A percentile compares a stretch with the other conserved stretches of the same genome.
Conservation (phyloP, 2,797 vertebrate species). For the Sandelia bainsii region DNA sequence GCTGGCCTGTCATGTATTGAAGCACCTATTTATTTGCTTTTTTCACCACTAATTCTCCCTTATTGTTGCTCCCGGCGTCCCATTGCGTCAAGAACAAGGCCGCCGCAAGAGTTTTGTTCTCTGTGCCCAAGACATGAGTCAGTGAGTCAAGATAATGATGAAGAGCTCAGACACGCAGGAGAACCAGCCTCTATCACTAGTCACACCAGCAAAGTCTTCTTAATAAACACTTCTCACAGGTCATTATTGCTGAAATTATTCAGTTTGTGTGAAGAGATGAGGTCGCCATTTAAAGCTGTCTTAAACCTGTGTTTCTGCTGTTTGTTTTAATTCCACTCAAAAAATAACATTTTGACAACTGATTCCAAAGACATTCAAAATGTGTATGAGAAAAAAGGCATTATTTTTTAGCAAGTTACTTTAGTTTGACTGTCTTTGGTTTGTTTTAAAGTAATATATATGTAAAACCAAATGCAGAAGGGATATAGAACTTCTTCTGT, state of each 20-base stretch:
- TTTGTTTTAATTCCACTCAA: conserved; percentile 9
- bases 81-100: conserved; percentile 88
- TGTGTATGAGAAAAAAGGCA: not conserved
- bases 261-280: conserved; percentile 28
- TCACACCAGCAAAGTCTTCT: conserved; percentile 47
- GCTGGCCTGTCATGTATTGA: conserved; percentile 93
- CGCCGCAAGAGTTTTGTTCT: conserved; percentile 79
- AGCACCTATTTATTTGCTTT: conserved; percentile 98
- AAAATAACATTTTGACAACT: conserved; percentile 4
- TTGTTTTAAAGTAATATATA: no score
- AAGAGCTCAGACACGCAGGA: conserved; percentile 68
- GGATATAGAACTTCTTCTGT: no score
- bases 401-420: no score
- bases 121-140: conserved; percentile 88
- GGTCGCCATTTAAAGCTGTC: conserved; percentile 36
- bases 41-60: conserved; percentile 93
- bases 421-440: no score
- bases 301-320: conserved; percentile 25
- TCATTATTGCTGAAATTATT: conserved; percentile 26
- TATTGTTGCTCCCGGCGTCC: conserved; percentile 89
- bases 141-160: conserved; percentile 84
- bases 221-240: conserved; percentile 31
- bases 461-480: no score
- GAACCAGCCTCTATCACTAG: conserved; percentile 56
- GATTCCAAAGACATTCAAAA: not conserved